A percentile compares a stretch with the other conserved stretches of the same genome.
Evolutionary conservation across 2,113 vertebrate genomes (phyloP).

Genomic region (Clarias batrachus): DNA sequence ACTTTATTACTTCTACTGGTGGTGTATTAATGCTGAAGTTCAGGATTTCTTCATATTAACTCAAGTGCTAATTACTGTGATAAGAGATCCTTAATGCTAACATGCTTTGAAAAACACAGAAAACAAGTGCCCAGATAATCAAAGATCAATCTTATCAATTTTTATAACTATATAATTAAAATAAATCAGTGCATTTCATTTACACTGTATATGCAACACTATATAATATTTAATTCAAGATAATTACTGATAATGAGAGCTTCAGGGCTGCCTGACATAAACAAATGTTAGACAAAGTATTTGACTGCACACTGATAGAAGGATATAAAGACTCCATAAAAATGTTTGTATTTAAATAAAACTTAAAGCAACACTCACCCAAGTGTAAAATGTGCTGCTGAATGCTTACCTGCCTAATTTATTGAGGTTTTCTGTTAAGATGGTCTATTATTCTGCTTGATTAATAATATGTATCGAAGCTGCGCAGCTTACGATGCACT

Average conservation of each 20-base stretch:
- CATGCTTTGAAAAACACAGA: neutral
- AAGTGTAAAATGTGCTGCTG: conserved; percentile 1
- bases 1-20: neutral
- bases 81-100: too few species aligned
- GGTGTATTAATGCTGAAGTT: neutral
- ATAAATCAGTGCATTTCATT: neutral
- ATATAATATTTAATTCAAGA: neutral
- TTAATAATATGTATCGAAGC: conserved; percentile 30
- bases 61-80: neutral
- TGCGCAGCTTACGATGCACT: conserved; percentile 6
- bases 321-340: conserved; percentile 12
- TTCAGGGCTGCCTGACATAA: conserved; percentile 45
- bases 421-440: conserved; percentile 15
- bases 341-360: conserved; percentile 14
- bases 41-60: neutral
- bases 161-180: neutral
- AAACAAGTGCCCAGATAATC: neutral
- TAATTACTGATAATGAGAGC: neutral
- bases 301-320: conserved; percentile 6
- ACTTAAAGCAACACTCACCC: neutral
- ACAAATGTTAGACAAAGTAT: conserved; percentile 45
- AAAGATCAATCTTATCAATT: neutral
- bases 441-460: neutral
- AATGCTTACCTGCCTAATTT: neutral
- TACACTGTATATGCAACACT: neutral